Conservation (phyloP, 1,140 invertebrate species). For the Drosophila persimilis region DNA sequence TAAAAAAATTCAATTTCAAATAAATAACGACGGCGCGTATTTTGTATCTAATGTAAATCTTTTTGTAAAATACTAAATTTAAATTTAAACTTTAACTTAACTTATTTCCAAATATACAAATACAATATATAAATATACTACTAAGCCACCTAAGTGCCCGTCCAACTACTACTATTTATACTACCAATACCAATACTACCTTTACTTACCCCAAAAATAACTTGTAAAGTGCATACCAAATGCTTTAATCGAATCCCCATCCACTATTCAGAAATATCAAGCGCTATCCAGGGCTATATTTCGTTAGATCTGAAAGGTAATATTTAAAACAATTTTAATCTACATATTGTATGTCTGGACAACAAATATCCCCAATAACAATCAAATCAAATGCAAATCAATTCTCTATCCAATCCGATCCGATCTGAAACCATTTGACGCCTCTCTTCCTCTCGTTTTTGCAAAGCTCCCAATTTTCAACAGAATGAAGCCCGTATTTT, state of each 20-base stretch:
- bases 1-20: conserved; percentile 17
- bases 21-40: too few species aligned
- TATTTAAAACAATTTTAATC: conserved; percentile 50
- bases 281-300: not conserved
- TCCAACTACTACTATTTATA: conserved; percentile 31
- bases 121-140: conserved; percentile 27
- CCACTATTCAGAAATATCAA: conserved; percentile 22
- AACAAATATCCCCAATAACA: conserved; percentile 24
- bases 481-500: conserved; percentile 19
- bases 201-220: conserved; percentile 25
- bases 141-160: conserved; percentile 23
- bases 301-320: conserved; percentile 45
- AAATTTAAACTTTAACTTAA: conserved; percentile 25
- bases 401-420: conserved; percentile 24
- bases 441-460: conserved; percentile 51
- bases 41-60: conserved; percentile 58
- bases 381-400: conserved; percentile 37
- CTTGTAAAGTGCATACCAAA: conserved; percentile 34
- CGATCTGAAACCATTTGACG: conserved; percentile 53
- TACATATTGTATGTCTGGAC: conserved; percentile 33
- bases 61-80: conserved; percentile 58
- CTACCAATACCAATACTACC: not conserved
- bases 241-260: conserved; percentile 18
- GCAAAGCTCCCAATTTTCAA: conserved; percentile 23
- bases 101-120: conserved; percentile 31